Evolutionary conservation across 2,113 vertebrate species (phyloP).

Genomic region (Macrotus californicus): DNA sequence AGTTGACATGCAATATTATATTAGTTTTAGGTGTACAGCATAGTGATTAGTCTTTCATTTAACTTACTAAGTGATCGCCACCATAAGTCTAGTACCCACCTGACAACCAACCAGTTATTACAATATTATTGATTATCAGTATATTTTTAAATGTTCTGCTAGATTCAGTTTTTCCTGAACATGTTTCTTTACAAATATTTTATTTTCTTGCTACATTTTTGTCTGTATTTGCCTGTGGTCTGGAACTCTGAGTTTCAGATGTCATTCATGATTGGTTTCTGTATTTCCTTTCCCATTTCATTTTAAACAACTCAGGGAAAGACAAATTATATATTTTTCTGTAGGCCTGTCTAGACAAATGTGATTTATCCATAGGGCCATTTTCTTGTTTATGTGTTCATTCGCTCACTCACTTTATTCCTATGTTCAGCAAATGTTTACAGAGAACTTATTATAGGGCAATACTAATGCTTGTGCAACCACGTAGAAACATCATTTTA

Average conservation of each 20-base stretch:
- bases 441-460: neutral
- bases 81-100: neutral
- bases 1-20: neutral
- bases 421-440: neutral
- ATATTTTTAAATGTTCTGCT: neutral
- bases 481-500: neutral
- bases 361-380: neutral
- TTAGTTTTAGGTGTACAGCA: neutral
- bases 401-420: neutral
- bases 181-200: neutral
- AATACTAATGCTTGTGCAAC: neutral
- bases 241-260: neutral
- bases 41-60: neutral
- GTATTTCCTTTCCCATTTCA: neutral
- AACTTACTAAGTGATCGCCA: neutral
- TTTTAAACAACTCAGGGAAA: conserved; percentile 27
- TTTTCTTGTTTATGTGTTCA: neutral
- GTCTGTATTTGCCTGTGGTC: neutral
- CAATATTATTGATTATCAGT: neutral
- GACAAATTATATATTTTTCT: neutral
- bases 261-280: neutral
- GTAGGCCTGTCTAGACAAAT: neutral
- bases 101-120: neutral
- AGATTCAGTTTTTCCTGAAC: neutral
- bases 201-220: neutral